A percentile compares a stretch with the other conserved stretches of the same genome.
Conservation (phyloP, 2,888 invertebrate genomes). For the Crepidodera aurea region DNA sequence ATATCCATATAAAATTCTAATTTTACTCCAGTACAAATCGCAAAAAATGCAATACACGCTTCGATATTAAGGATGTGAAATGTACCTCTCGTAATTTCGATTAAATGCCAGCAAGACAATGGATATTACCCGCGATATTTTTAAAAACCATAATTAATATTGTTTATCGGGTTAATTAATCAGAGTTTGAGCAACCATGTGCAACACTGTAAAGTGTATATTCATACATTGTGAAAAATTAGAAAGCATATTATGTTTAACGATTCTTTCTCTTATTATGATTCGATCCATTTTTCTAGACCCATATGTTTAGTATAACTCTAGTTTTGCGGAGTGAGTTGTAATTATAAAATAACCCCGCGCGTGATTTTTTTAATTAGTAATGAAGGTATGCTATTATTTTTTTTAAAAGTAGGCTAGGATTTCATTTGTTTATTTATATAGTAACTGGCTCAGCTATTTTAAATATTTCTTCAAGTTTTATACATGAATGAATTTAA, state of each 20-base stretch:
- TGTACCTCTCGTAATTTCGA: too few relatives aligned
- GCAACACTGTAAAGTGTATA: constrained; percentile 37
- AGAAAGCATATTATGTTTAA: constrained; percentile 54
- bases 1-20: too few relatives aligned
- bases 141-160: constrained; percentile 21
- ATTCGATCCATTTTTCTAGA: constrained; percentile 30
- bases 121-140: background rate
- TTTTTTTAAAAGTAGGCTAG: constrained; percentile 6
- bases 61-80: too few relatives aligned
- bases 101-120: constrained; percentile 5
- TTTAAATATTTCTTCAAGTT: too few relatives aligned
- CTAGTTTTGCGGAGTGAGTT: constrained; percentile 8
- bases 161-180: constrained; percentile 22
- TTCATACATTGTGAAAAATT: constrained; percentile 53
- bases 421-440: too few relatives aligned
- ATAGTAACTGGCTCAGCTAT: too few relatives aligned
- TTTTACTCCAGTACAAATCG: too few relatives aligned
- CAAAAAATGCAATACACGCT: too few relatives aligned
- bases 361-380: constrained; percentile 26
- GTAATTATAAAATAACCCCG: constrained; percentile 23
- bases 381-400: constrained; percentile 28
- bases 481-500: too few relatives aligned
- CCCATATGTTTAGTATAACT: constrained; percentile 33
- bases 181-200: constrained; percentile 37
- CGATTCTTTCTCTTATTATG: constrained; percentile 37